Percentiles rank a stretch among this genome's conserved stretches.
Evolutionary conservation across 2,113 vertebrate genomes (phyloP).

Genomic region (Dascyllus trimaculatus): DNA sequence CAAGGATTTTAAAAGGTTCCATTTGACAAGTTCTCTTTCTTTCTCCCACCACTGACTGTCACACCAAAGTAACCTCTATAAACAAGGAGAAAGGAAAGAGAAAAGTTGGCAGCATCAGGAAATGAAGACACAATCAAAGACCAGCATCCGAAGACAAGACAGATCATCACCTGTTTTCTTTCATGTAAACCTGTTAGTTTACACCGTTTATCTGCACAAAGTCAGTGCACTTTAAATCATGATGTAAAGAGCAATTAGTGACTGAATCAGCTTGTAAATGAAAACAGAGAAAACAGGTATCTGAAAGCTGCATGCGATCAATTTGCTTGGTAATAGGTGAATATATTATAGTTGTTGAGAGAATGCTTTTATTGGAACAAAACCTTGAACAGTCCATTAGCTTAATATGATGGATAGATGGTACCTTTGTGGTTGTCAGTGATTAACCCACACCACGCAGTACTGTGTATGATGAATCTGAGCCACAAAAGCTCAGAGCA

Average conservation of each 20-base stretch:
- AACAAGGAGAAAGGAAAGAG: background rate
- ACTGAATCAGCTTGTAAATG: background rate
- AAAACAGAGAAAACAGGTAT: background rate
- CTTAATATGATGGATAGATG: background rate
- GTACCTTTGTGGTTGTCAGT: background rate
- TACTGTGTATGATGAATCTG: background rate
- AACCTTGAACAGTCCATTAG: background rate
- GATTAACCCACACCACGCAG: background rate
- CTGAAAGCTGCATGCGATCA: background rate
- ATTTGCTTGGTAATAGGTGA: conserved; percentile 7
- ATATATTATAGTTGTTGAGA: background rate
- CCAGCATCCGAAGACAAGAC: background rate
- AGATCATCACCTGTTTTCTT: background rate
- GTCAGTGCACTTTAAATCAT: background rate
- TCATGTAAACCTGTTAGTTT: background rate
- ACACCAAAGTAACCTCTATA: background rate
- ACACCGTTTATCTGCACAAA: background rate
- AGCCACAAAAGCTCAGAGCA: background rate
- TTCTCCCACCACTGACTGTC: background rate
- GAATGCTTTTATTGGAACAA: background rate
- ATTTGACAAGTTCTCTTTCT: background rate
- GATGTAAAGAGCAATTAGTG: background rate
- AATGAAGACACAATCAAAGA: background rate
- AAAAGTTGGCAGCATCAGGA: background rate
- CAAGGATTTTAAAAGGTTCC: background rate